Conservation (phyloP, 2,888 invertebrate species). For the Hyposoter didymator region DNA sequence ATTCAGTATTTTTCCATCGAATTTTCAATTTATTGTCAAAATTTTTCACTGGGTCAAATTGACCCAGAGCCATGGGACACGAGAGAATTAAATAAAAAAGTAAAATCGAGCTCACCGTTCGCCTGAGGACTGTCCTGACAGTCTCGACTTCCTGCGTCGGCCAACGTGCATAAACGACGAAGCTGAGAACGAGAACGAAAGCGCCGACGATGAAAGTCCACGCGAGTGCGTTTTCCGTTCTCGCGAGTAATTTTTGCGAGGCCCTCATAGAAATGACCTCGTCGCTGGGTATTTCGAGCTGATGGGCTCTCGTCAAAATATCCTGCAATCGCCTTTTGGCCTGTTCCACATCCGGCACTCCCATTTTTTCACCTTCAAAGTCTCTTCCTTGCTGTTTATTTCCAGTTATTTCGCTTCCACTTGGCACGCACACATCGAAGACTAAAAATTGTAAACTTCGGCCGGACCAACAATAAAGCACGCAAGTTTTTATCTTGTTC, state of each 20-base stretch:
- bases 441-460: background rate
- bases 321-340: constrained; percentile 78
- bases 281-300: constrained; percentile 77
- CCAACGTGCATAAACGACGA: constrained; percentile 79
- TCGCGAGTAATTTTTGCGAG: constrained; percentile 78
- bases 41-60: background rate
- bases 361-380: constrained; percentile 69
- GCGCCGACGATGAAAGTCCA: constrained; percentile 77
- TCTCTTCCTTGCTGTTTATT: background rate
- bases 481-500: constrained; percentile 2
- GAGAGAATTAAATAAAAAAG: background rate
- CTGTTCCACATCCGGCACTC: constrained; percentile 78
- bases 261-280: constrained; percentile 78
- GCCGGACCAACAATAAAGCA: background rate
- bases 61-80: background rate
- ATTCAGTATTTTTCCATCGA: background rate
- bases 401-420: background rate
- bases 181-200: constrained; percentile 76
- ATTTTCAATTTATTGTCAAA: background rate
- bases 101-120: constrained; percentile 75
- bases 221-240: constrained; percentile 76
- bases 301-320: constrained; percentile 78
- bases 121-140: constrained; percentile 80
- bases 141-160: constrained; percentile 81
- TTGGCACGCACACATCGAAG: background rate